Evolutionary conservation across 2,797 vertebrate species (phyloP), one percentile per base, ranked within the genome.

Genomic region (Amazona finschi): DNA sequence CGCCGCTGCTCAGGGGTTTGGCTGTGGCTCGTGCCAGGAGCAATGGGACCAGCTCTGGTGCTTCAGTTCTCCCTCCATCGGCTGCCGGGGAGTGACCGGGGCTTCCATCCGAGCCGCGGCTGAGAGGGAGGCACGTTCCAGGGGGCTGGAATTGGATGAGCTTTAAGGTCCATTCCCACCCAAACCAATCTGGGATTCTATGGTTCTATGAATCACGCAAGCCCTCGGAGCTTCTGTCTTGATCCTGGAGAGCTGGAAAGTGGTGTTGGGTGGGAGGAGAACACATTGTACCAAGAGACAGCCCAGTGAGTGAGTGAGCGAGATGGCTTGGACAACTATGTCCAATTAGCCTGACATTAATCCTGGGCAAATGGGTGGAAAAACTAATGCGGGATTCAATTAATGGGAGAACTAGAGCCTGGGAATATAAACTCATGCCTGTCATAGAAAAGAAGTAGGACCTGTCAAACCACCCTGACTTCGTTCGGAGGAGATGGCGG

Each of bases 271-370:
- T 20, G 65, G 20, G 33, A 76, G 65, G 33, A 76, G 69, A 66
- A 33, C 0, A 0, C 1, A 0, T 36, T 3, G 31, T 2, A 46
- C 4, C 3, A 5, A 31, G 74, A 41, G 53, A 61, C 62, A 85
- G 67, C 4, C 0, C 33, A 66, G 55, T 22, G 39, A 87, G 67
- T 12, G 61, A 67, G 22, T 17, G 60, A 78, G 50, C 39, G 87
- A 87, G 57, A 50, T 67, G 90, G 76, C 55, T 95, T 4, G 44
- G 83, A 81, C 78, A 94, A 50, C 88, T 73, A 19, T 1, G 38
- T 84, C 90, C 95, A 92, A 93, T 95, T 94, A 95, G 81, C 74
- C 67, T 92, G 94, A 90, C 92, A 52, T 92, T 90, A 90, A 88
- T 94, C 81, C 78, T 67, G 81, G 66, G 84, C 90, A 93, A 96